These are phyloP conservation scores for Erynnis tages DNA, from an alignment of 2,888 invertebrate genomes.

Conservation along the genomic window DNA sequence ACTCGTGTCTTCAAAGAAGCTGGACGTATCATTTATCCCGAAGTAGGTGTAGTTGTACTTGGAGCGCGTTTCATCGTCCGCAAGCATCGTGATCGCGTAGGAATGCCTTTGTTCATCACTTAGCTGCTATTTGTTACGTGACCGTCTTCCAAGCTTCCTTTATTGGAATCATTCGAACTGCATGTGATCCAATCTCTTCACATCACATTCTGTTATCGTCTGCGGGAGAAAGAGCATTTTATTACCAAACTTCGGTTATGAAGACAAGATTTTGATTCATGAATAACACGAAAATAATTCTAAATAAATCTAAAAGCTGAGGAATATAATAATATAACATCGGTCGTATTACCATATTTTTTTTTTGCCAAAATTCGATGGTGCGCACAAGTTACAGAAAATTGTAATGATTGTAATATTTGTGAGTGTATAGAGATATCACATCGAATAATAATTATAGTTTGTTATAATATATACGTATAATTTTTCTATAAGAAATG, in stretches of 20 bases:
- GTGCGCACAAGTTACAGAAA: not conserved
- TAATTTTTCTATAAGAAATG: too few relatives aligned
- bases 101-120: slow-evolving; percentile 57
- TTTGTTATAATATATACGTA: too few relatives aligned
- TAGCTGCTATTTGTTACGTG: slow-evolving; percentile 33
- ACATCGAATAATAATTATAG: too few relatives aligned
- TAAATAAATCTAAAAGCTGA: not conserved
- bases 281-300: slow-evolving; percentile 1
- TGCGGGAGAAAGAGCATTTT: slow-evolving; percentile 5
- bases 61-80: slow-evolving; percentile 54
- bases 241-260: not conserved
- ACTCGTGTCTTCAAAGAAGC: slow-evolving; percentile 57
- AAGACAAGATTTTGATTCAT: not conserved
- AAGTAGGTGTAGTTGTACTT: slow-evolving; percentile 36
- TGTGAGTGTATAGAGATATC: not conserved
- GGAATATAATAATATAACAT: not conserved
- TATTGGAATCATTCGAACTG: slow-evolving; percentile 11
- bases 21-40: slow-evolving; percentile 46
- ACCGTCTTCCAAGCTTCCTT: not conserved
- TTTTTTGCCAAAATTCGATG: slow-evolving; percentile 4
- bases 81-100: slow-evolving; percentile 51
- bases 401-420: slow-evolving; percentile 10
- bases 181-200: slow-evolving; percentile 1
- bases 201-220: slow-evolving; percentile 13
- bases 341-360: slow-evolving; percentile 1